Base-by-base conservation (phyloP, 2,888 invertebrate genomes). In the Parthenolecanium corni region DNA sequence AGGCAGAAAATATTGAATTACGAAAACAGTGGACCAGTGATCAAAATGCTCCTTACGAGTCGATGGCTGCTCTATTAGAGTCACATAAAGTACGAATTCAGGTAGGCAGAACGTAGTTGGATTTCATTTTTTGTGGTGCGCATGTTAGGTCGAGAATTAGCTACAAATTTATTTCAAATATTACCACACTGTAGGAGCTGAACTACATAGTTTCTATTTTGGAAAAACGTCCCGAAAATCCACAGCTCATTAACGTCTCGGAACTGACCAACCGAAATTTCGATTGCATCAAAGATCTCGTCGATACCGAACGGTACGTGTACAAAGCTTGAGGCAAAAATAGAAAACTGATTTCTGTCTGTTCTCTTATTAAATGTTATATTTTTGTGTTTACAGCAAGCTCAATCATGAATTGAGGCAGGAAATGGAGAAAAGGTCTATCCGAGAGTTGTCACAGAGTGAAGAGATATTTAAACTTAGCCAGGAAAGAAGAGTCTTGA, bases 191-290 rank as follows among this genome's bases (percentile, higher is more conserved):
- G n/a, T 40, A 63, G 63, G 63, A 63, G 40, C 20, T 63, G 51
- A 52, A 25, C 6, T 21, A 53, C 36, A 52, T 21, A n/a, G 20
- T 63, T 20, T 52, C 63, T 18, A 52, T 63, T 38, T 53, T 65
- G 46, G 64, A 64, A 24, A 64, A 66, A 65, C 57, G 65, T 44
- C 66, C 66, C n/a, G 66, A 66, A 12, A 65, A 38, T 14, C 66
- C 65, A 24, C 65, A 66, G 20, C 52, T 66, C 21, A 54, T 66
- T 24, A 47, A 62, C 18, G 64, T 66, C 25, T 49, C 62, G 2
- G 64, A 65, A 58, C 52, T 66, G 23, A 65, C 56, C 40, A 64
- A 64, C 52, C 51, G 53, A 18, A 40, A 53, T n/a, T 24, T 53
- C 23, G 31, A 63, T 31, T 53, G 53, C 25, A 20, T 63, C 9